Conservation (phyloP, 2,888 invertebrate species). For the Erebia epiphron region DNA sequence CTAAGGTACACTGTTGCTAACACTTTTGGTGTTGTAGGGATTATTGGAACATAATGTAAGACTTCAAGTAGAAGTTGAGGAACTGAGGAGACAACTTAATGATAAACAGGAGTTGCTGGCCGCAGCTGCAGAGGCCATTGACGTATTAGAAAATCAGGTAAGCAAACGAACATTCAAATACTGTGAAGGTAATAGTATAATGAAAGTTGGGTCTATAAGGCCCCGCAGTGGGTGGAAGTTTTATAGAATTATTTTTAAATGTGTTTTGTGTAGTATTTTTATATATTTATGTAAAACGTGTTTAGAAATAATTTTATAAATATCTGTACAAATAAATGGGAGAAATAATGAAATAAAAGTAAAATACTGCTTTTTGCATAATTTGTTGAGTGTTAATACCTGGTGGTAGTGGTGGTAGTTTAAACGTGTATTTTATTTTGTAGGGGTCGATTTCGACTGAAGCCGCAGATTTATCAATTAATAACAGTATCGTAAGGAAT, state of each 20-base stretch:
- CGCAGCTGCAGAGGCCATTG: constrained; percentile 92
- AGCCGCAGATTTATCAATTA: constrained; percentile 66
- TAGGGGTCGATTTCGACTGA: constrained; percentile 74
- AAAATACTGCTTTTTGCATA: too few relatives aligned
- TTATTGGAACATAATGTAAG: constrained; percentile 76
- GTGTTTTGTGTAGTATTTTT: too few relatives aligned
- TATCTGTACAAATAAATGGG: too few relatives aligned
- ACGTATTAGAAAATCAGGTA: constrained; percentile 86
- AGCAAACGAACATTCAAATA: not conserved
- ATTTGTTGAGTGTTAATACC: too few relatives aligned
- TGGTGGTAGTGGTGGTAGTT: too few relatives aligned
- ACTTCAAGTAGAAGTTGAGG: constrained; percentile 88
- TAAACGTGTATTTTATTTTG: constrained; percentile 28
- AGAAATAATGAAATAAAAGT: too few relatives aligned
- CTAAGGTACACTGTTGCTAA: not conserved
- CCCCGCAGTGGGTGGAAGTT: too few relatives aligned
- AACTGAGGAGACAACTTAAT: constrained; percentile 88
- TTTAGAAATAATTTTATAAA: too few relatives aligned
- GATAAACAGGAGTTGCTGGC: constrained; percentile 93
- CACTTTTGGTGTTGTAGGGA: constrained; percentile 62
- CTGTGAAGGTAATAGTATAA: too few relatives aligned
- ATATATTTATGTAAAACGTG: too few relatives aligned
- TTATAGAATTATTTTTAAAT: too few relatives aligned
- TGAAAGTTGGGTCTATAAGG: too few relatives aligned
- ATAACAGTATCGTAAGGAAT: constrained; percentile 56